Evolutionary conservation across 2,113 vertebrate species (phyloP).

Genomic region (Petroica traversi): DNA sequence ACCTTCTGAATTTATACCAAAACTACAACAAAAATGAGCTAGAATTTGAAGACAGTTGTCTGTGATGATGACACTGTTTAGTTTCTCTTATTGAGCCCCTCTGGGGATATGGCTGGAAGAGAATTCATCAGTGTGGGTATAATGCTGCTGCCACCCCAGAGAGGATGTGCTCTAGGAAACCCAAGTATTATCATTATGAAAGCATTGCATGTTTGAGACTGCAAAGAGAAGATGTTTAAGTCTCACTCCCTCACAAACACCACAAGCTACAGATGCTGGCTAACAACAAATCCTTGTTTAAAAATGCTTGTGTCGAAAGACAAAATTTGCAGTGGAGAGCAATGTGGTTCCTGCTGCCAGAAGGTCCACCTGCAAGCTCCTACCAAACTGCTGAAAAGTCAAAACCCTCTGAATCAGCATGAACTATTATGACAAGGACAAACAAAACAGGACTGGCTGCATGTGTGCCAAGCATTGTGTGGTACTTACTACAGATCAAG

Average conservation of each 20-base stretch:
- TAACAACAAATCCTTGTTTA: background rate
- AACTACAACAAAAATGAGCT: background rate
- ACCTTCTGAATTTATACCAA: background rate
- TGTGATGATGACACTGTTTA: background rate
- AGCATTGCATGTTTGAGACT: background rate
- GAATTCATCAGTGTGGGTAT: background rate
- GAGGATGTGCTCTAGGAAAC: background rate
- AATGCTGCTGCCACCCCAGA: background rate
- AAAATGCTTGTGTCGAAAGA: background rate
- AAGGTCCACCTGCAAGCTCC: background rate
- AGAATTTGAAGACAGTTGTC: background rate
- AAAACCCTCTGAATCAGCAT: background rate
- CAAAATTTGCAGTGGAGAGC: background rate
- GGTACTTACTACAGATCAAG: slow-evolving; percentile 95
- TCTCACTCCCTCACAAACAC: background rate
- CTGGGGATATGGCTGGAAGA: background rate
- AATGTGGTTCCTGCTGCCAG: background rate
- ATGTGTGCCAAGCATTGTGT: background rate
- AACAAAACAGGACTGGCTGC: background rate
- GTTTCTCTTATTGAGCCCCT: background rate
- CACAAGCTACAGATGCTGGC: background rate
- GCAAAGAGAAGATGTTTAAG: background rate
- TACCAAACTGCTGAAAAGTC: background rate
- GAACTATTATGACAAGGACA: background rate
- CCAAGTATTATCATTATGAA: background rate